Evolutionary conservation across 2,113 vertebrate species (phyloP).

Genomic region (Sterrhoptilus dennistouni): DNA sequence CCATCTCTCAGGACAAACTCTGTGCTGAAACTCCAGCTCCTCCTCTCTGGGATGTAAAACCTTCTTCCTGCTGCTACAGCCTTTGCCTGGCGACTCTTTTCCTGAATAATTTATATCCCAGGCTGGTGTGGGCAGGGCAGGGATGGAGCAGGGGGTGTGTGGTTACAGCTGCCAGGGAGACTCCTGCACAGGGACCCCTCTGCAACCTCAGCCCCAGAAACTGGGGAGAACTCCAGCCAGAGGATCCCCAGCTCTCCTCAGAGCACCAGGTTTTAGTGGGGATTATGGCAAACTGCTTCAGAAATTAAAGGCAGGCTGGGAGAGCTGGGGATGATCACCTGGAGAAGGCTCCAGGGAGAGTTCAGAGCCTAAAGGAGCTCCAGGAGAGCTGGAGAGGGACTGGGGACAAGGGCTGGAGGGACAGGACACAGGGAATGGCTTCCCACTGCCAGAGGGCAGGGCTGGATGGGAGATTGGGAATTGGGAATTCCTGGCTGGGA

Average conservation of each 20-base stretch:
- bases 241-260: not conserved
- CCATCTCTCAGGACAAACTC: not conserved
- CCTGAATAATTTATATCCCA: not conserved
- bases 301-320: not conserved
- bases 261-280: not conserved
- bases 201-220: not conserved
- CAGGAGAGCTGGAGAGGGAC: not conserved
- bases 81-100: not conserved
- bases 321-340: accelerated
- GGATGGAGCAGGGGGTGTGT: not conserved
- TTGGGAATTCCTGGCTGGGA: not conserved
- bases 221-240: not conserved
- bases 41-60: not conserved
- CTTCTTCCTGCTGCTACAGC: not conserved
- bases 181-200: not conserved
- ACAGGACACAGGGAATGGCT: no score
- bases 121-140: not conserved
- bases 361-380: not conserved
- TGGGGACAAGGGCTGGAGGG: not conserved
- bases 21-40: not conserved
- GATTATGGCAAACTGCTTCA: not conserved
- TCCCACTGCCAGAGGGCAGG: no score
- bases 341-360: not conserved
- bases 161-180: not conserved
- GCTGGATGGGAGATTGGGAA: not conserved